A percentile compares a stretch with the other conserved stretches of the same genome.
phyloP scores from a whole-genome alignment of 64 coral and sea anemone species.

The Hydrozoanthus tunicans region DNA sequence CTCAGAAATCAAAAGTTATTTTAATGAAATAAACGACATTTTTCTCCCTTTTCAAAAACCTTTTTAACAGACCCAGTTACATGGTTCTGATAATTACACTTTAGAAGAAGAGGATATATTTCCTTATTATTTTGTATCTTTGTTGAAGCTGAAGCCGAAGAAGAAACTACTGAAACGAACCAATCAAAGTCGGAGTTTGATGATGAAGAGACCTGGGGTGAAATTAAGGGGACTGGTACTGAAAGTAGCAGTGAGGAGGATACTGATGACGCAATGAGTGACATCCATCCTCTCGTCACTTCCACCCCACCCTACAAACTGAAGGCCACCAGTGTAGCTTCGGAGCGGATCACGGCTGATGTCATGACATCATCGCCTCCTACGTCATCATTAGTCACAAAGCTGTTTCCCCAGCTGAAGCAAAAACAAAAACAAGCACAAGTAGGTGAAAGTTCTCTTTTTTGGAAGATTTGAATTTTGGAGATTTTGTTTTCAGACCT shows the following conservation, averaged over 20 bases:
- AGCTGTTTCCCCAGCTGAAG: slow-evolving; percentile 95
- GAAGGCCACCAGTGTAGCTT: not conserved
- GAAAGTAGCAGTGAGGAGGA: slow-evolving; percentile 62
- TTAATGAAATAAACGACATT: no score
- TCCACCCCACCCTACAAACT: slow-evolving; percentile 67
- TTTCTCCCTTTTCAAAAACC: no score
- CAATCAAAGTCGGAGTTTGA: slow-evolving; percentile 71
- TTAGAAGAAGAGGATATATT: not conserved
- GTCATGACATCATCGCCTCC: slow-evolving; percentile 72
- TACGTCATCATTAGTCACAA: slow-evolving; percentile 86
- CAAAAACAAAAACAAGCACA: slow-evolving; percentile 64
- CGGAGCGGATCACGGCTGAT: not conserved
- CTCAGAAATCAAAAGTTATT: no score
- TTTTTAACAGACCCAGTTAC: no score
- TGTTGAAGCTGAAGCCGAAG: not conserved
- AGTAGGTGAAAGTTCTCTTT: not conserved
- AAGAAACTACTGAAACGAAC: not conserved
- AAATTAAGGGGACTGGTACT: slow-evolving; percentile 65
- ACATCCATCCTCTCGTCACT: slow-evolving; percentile 64
- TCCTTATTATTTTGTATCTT: not conserved
- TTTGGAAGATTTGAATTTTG: no score
- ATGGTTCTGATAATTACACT: not conserved
- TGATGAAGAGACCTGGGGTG: slow-evolving; percentile 87
- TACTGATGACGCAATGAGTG: slow-evolving; percentile 77
- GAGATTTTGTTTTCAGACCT: no score